Evolutionary conservation across 2,113 vertebrate species (phyloP).

Genomic region (Sardina pilchardus): DNA sequence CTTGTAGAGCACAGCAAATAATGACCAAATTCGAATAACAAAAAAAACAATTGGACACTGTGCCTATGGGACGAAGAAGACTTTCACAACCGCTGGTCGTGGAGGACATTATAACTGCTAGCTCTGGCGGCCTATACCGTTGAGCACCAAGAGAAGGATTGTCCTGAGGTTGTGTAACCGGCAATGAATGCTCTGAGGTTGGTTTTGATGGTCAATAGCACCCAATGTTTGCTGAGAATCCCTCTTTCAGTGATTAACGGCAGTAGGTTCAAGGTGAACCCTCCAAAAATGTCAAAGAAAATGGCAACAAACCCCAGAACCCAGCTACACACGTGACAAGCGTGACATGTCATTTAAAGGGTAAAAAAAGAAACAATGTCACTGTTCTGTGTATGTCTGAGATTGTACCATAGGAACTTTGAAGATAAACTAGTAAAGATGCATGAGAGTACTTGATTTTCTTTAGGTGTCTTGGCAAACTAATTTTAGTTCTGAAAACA

Average conservation of each 20-base stretch:
- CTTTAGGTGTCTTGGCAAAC: slow-evolving; percentile 1
- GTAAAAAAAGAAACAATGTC: slow-evolving; percentile 41
- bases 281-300: background rate
- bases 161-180: slow-evolving; percentile 68
- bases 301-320: background rate
- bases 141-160: slow-evolving; percentile 45
- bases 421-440: background rate
- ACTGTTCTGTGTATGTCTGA: slow-evolving; percentile 52
- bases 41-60: slow-evolving; percentile 29
- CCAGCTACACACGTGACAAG: background rate
- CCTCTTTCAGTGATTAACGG: slow-evolving; percentile 34
- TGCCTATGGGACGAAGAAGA: background rate
- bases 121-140: slow-evolving; percentile 48
- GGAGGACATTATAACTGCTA: slow-evolving; percentile 38
- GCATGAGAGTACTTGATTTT: background rate
- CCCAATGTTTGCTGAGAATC: slow-evolving; percentile 53
- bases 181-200: slow-evolving; percentile 51
- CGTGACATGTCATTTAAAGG: slow-evolving; percentile 51
- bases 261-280: slow-evolving; percentile 31
- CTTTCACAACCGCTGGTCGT: slow-evolving; percentile 9
- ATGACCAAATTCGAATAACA: background rate
- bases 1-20: background rate
- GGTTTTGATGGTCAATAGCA: slow-evolving; percentile 65
- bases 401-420: background rate
- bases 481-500: background rate